phyloP scores from a whole-genome alignment of 2,113 vertebrate genomes.

The Phocoena sinus region DNA sequence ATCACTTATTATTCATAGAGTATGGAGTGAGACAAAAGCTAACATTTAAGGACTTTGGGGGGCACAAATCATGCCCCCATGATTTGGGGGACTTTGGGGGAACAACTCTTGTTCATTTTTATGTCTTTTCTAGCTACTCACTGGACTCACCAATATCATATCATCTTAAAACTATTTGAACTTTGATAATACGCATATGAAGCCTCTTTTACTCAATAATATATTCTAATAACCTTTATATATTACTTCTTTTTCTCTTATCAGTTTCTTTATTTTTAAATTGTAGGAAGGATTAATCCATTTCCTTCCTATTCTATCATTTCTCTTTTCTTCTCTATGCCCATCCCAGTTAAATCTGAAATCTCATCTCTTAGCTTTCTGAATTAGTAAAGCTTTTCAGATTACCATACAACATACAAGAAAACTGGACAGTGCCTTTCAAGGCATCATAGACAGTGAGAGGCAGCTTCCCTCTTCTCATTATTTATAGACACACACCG shows the following conservation, averaged over 20 bases:
- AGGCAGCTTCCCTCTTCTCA: background rate
- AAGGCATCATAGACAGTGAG: no score
- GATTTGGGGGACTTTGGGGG: no score
- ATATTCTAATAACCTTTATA: background rate
- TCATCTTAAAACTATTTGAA: background rate
- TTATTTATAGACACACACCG: background rate
- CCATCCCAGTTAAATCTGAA: background rate
- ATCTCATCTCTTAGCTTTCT: background rate
- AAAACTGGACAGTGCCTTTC: no score
- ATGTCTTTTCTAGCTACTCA: background rate
- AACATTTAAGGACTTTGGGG: background rate
- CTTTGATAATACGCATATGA: background rate
- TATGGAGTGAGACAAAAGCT: background rate
- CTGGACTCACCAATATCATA: background rate
- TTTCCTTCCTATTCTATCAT: background rate
- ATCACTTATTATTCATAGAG: background rate
- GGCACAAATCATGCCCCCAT: background rate
- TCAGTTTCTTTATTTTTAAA: background rate
- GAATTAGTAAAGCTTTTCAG: background rate
- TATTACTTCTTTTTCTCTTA: background rate
- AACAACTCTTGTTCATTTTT: background rate
- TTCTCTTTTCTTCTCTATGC: background rate
- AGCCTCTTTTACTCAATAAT: background rate
- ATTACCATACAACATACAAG: background rate
- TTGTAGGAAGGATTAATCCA: background rate